Evolutionary conservation across 2,888 invertebrate genomes (phyloP).

Genomic region (Rhimphoctona megacephalus): DNA sequence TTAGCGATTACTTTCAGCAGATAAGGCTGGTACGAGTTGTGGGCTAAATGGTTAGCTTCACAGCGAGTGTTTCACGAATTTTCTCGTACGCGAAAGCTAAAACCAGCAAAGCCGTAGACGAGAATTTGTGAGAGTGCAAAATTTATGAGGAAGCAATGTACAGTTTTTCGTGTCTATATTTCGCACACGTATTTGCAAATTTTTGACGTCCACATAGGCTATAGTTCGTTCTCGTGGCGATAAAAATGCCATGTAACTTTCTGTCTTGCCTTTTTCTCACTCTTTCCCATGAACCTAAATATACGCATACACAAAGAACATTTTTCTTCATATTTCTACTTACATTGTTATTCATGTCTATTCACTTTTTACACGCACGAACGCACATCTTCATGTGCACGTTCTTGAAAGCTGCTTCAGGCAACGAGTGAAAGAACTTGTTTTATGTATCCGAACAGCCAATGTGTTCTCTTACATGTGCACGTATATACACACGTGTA

Average conservation of each 20-base stretch:
- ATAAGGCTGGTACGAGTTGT: not conserved
- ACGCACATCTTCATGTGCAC: slow-evolving; percentile 50
- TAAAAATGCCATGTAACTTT: slow-evolving; percentile 21
- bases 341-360: slow-evolving; percentile 1
- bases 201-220: slow-evolving; percentile 32
- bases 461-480: slow-evolving; percentile 35
- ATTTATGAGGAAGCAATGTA: not conserved
- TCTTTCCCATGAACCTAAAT: not conserved
- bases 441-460: slow-evolving; percentile 55
- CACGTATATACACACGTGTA: not conserved
- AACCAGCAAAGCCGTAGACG: not conserved
- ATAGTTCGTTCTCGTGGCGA: slow-evolving; percentile 31
- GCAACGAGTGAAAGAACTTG: slow-evolving; percentile 43
- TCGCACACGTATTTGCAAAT: not conserved
- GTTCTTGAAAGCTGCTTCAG: slow-evolving; percentile 44
- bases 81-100: not conserved
- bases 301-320: not conserved
- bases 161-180: not conserved
- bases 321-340: not conserved
- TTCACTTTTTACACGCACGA: slow-evolving; percentile 47
- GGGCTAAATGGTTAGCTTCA: not conserved
- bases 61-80: not conserved
- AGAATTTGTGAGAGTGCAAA: not conserved
- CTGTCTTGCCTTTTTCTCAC: slow-evolving; percentile 3
- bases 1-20: not conserved